Evolutionary conservation across 2,113 vertebrate genomes (phyloP), one percentile per base, ranked within the genome.

Genomic region (Turdus rufiventris): DNA sequence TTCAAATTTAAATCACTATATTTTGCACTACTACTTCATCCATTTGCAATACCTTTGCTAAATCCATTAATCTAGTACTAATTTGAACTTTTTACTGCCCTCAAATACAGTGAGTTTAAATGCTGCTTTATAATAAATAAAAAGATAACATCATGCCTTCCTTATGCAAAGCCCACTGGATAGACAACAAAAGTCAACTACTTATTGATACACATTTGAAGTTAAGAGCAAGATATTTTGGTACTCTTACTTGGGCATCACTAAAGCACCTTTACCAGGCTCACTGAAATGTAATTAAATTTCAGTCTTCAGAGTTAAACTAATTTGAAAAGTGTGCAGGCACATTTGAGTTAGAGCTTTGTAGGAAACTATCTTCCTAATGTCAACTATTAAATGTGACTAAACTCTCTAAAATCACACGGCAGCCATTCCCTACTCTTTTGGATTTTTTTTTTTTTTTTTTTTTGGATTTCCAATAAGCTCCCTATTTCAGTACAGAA

Each of bases 251-350:
- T 85, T 62, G 42, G 75, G 58, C 47, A 38, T 26, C 85, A 83
- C 43, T 38, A 51, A 77, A 96, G 43, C 6, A 5, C 61, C 33
- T 48, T 62, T 89, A 78, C 76, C 14, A 54, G 66, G 62, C 67
- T 94, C 83, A 89, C 40, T 14, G 62, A 70, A 78, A 56, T 92
- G 83, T 91, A 95, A 96, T 92, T 95, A 80, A 31, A 90, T 90
- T 72, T 85, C 93, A 94, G 81, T 47, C 87, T 90, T 94, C 70
- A 34, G 70, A 91, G 45, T 87, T 60, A 84, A 88, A 47, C 65
- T 76, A 50, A 77, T 93, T 90, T 79, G 56, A 85, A 70, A 93
- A 85, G 45, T 72, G 63, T 73, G 87, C 83, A n/a, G 76, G 48
- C 70, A 93, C 79, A 83, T 83, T 82, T 65, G 62, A 79, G 86